phyloP scores from a whole-genome alignment of 2,797 vertebrate genomes.

The Enteromius trimaculatus region DNA sequence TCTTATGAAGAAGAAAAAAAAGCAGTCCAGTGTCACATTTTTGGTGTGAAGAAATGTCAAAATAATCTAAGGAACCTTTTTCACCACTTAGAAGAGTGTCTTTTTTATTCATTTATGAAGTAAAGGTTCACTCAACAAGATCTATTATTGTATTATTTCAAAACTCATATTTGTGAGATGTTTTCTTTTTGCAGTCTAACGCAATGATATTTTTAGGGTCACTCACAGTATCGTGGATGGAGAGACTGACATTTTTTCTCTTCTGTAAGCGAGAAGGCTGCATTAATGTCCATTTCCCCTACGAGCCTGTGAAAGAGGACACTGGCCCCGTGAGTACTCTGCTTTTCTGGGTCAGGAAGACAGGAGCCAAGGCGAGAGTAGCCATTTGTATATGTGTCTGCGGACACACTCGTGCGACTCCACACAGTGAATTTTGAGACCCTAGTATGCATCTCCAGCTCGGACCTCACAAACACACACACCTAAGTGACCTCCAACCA shows the following conservation, averaged over 20 bases:
- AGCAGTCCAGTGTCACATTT: too few species aligned
- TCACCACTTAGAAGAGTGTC: too few species aligned
- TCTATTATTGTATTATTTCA: too few species aligned
- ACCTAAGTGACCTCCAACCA: slow-evolving; percentile 21
- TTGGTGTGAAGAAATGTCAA: too few species aligned
- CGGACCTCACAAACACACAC: not conserved
- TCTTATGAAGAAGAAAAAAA: too few species aligned
- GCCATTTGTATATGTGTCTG: slow-evolving; percentile 1
- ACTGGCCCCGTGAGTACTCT: slow-evolving; percentile 57
- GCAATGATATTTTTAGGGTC: slow-evolving; percentile 7
- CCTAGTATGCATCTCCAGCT: not conserved
- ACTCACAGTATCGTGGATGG: not conserved
- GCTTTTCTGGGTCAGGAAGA: slow-evolving; percentile 63
- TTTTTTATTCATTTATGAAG: too few species aligned
- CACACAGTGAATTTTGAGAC: slow-evolving; percentile 17
- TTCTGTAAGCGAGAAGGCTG: slow-evolving; percentile 1
- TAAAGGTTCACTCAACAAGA: too few species aligned
- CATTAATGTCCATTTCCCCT: slow-evolving; percentile 17
- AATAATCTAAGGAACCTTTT: too few species aligned
- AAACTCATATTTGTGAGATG: too few species aligned
- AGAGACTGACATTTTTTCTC: not conserved
- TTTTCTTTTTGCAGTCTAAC: too few species aligned
- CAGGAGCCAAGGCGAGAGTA: slow-evolving; percentile 55
- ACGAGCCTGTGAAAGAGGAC: slow-evolving; percentile 58
- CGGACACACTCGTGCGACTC: not conserved